These are phyloP conservation scores for Promerops cafer DNA, from an alignment of 2,113 vertebrate species.

Conservation along the genomic window DNA sequence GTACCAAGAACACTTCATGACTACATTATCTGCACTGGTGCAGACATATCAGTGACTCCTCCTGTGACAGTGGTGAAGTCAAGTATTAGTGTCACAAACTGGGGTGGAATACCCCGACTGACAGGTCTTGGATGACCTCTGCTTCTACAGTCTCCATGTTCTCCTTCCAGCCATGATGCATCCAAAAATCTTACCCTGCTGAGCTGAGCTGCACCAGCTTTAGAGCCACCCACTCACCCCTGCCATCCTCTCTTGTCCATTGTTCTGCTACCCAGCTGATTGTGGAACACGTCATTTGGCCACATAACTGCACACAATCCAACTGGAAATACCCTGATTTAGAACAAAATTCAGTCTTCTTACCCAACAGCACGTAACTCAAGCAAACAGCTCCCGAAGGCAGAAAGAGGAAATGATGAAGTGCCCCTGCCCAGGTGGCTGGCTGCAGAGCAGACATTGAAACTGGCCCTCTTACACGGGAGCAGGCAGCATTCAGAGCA, in stretches of 20 bases:
- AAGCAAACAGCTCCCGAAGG: background rate
- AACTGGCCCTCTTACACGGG: rapidly evolving
- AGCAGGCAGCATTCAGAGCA: background rate
- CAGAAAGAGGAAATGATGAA: background rate
- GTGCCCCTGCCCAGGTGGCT: background rate
- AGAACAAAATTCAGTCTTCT: background rate
- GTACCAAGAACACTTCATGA: background rate
- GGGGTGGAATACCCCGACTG: background rate
- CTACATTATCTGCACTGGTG: background rate
- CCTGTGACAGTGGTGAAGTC: rapidly evolving
- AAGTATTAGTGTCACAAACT: background rate
- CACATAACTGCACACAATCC: background rate
- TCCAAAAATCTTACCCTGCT: background rate
- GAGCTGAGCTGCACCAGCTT: background rate
- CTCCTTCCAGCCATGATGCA: background rate
- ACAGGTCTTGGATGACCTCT: background rate
- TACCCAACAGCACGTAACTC: background rate
- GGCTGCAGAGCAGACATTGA: background rate
- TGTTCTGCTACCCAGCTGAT: background rate
- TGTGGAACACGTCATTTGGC: background rate
- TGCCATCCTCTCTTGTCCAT: background rate
- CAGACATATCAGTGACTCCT: background rate
- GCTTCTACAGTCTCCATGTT: background rate
- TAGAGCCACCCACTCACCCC: background rate
- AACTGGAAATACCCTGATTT: background rate